Evolutionary conservation across 2,888 invertebrate genomes (phyloP).

Genomic region (Chrysina gloriosa): DNA sequence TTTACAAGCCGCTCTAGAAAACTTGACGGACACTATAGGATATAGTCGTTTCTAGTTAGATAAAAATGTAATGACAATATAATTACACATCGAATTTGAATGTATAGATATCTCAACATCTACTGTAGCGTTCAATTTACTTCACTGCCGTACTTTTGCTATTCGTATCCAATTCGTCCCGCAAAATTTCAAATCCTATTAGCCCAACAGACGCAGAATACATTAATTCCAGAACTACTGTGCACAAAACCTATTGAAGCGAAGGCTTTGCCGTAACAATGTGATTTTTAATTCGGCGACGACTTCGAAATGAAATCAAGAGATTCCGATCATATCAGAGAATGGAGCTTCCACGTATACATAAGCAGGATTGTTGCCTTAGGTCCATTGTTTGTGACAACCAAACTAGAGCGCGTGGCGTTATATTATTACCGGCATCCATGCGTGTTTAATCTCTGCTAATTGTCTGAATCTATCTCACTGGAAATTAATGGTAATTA

Average conservation of each 20-base stretch:
- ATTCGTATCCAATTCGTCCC: too few species aligned
- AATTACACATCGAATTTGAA: too few species aligned
- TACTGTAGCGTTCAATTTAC: too few species aligned
- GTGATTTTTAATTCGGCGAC: not conserved
- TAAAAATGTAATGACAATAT: too few species aligned
- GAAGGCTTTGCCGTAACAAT: not conserved
- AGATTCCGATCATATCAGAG: not conserved
- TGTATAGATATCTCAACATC: too few species aligned
- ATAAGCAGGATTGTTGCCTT: conserved; percentile 23
- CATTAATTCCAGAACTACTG: too few species aligned
- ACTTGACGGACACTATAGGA: too few species aligned
- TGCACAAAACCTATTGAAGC: not conserved
- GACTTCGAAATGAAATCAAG: conserved; percentile 8
- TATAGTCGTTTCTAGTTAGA: too few species aligned
- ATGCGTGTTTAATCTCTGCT: conserved; percentile 46
- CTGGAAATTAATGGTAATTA: conserved; percentile 50
- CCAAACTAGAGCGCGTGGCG: conserved; percentile 31
- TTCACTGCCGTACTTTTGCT: too few species aligned
- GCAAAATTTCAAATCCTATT: too few species aligned
- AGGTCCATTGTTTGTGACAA: conserved; percentile 41
- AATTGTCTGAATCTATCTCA: conserved; percentile 50
- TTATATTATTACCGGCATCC: conserved; percentile 37
- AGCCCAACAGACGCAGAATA: too few species aligned
- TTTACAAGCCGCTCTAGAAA: too few species aligned
- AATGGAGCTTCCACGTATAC: not conserved